Base-by-base conservation (phyloP, 2,113 vertebrate species). In the Gavialis gangeticus region DNA sequence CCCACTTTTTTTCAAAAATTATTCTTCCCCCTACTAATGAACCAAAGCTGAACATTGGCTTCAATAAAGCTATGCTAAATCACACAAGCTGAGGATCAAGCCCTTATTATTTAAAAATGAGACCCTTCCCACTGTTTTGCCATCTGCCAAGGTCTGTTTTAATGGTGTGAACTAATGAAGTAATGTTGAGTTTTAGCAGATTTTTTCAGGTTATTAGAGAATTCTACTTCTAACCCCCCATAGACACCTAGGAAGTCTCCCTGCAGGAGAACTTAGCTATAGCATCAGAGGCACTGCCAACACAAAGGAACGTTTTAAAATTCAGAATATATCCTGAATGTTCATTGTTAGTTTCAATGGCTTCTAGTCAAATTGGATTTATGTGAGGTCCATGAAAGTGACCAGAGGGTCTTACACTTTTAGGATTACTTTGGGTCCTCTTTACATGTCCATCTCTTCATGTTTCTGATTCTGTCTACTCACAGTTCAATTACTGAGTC, bases 21-120 rank as follows among this genome's bases (percentile, higher is more conserved):
- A 90, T 87, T 84, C 69, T 94, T n/a, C 89, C 75, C 21, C 59
- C 78, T 2, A 7, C 58, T 87, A 79, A 85, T 6, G 63, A 85
- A 91, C 82, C 92, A 92, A 93, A 89, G 57, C 80, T 64, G 77
- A 88, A 89, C 78, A 87, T 88, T 78, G 90, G 82, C 71, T 93
- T 89, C 90, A 75, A 78, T 91, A 92, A 87, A 95, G 71, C 54
- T 75, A 62, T 86, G 90, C 93, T 90, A 95, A 85, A 94, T 94
- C 82, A 97, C 19, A 96, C 90, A 95, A 94, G 80, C 82, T 57
- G 66, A 96, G 88, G 94, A 96, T 92, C 88, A 89, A 60, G 93
- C 80, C 89, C 78, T 7, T 96, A 92, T 94, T 97, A 95, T 96
- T 89, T 56, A 91, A 93, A 94, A 91, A 89, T 89, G 92, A 96